phyloP scores from a whole-genome alignment of 1,140 invertebrate species.

The Colletes latitarsis region DNA sequence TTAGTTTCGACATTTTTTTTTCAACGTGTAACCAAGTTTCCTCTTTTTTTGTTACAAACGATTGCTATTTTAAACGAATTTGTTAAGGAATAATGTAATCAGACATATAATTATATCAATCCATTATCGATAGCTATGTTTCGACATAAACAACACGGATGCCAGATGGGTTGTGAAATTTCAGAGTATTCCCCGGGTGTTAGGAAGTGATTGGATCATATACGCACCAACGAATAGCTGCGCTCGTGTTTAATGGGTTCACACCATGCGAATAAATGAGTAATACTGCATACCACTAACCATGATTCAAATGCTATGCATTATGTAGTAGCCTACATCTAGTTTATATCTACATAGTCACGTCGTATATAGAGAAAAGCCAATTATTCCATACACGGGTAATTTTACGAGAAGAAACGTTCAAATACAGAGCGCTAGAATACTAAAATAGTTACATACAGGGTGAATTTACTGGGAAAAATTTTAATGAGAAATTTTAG shows the following conservation, averaged over 20 bases:
- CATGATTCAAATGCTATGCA: constrained; percentile 44
- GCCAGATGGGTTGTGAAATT: constrained; percentile 42
- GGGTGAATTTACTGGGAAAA: neutral
- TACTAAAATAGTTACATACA: neutral
- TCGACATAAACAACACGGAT: constrained; percentile 18
- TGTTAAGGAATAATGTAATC: constrained; percentile 1
- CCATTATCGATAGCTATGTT: constrained; percentile 1
- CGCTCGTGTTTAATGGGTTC: constrained; percentile 50
- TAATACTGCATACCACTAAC: constrained; percentile 45
- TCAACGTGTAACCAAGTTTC: neutral
- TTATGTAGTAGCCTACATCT: constrained; percentile 16
- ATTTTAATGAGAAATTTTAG: too few relatives aligned
- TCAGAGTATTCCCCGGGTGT: constrained; percentile 42
- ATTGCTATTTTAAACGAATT: neutral
- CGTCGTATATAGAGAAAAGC: constrained; percentile 33
- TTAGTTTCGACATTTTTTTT: neutral
- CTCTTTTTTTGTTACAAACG: too few relatives aligned
- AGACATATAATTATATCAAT: neutral
- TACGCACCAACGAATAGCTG: constrained; percentile 43
- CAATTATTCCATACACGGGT: constrained; percentile 45
- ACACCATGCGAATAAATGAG: constrained; percentile 40
- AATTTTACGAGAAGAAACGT: constrained; percentile 37
- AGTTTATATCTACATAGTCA: constrained; percentile 30
- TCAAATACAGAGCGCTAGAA: neutral
- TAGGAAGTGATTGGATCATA: constrained; percentile 54